Base-by-base conservation (phyloP, 2,888 invertebrate genomes). In the Thymelicus acteon region DNA sequence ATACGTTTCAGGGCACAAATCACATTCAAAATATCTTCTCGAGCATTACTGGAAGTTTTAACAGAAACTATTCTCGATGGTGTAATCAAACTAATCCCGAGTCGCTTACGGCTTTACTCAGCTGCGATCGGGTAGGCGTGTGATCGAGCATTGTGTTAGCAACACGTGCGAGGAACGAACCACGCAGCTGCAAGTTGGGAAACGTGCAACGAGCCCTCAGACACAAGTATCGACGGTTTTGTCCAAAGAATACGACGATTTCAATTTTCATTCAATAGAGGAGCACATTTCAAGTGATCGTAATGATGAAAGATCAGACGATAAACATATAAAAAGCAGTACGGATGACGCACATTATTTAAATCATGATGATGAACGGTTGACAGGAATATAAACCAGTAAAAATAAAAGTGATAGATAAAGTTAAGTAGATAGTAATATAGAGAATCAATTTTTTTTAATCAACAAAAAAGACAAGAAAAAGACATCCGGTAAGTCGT, bases 81-180 rank as follows among this genome's bases (percentile, higher is more conserved):
- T 57, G 31, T 57, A 57, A 57, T 24, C 37, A 7, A 58, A 54
- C 54, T 39, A 37, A 37, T 58, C n/a, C 39, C 39, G 37, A 58
- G 58, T 54, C 54, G 54, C 58, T 58, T 58, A 54, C 24, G 58
- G 13, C 58, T 58, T 58, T 37, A 39, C 58, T 58, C 39, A 39
- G 58, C 58, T 31, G 54, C 54, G 39, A 37, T 62, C 31, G 40
- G 19, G 48, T 15, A 7, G 31, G 52, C 54, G 60, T 39, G 37
- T 68, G 69, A 62, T 39, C 44, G 37, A 6, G 60, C 54, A 67
- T 70, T 72, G 69, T 72, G 67, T 39, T 31, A 44, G 57, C 40
- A 72, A 63, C 72, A 72, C 70, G 72, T 70, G 72, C 72, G 54
- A 24, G 60, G 13, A 15, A 24, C 49, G 47, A 40, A 65, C 61